Evolutionary conservation across 2,797 vertebrate genomes (phyloP).

Genomic region (Philypnodon macrostomus): DNA sequence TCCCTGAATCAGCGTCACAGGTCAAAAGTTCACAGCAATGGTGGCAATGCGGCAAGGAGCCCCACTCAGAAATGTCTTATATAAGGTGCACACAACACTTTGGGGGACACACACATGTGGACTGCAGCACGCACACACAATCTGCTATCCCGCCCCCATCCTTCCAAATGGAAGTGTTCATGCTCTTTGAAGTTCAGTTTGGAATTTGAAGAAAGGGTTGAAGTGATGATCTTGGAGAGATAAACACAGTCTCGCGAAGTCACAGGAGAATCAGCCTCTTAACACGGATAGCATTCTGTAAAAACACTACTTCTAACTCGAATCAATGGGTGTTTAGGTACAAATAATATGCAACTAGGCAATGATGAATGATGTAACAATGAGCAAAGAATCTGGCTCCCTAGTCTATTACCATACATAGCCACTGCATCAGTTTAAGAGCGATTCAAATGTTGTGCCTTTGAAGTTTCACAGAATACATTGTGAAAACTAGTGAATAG

Average conservation of each 20-base stretch:
- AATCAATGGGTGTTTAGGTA: no score
- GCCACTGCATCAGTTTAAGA: no score
- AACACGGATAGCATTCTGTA: no score
- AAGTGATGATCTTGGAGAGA: slow-evolving; percentile 17
- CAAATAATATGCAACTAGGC: neutral
- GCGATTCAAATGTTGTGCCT: no score
- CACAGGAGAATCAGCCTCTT: slow-evolving; percentile 7
- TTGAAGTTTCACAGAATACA: no score
- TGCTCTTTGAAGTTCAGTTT: slow-evolving; percentile 48
- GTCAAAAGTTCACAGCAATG: slow-evolving; percentile 28
- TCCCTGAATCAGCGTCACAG: slow-evolving; percentile 13
- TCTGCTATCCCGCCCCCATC: neutral
- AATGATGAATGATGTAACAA: neutral
- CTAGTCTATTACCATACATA: no score
- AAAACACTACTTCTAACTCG: no score
- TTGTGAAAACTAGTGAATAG: no score
- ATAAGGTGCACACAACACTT: slow-evolving; percentile 28
- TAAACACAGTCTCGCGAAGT: slow-evolving; percentile 14
- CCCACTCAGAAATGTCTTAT: slow-evolving; percentile 23
- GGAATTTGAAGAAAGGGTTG: slow-evolving; percentile 21
- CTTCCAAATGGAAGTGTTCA: slow-evolving; percentile 22
- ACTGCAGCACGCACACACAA: neutral
- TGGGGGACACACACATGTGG: slow-evolving; percentile 12
- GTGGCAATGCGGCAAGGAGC: slow-evolving; percentile 11
- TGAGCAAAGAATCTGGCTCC: no score